phyloP scores from a whole-genome alignment of 1,140 invertebrate genomes.

The Leguminivora glycinivorella region DNA sequence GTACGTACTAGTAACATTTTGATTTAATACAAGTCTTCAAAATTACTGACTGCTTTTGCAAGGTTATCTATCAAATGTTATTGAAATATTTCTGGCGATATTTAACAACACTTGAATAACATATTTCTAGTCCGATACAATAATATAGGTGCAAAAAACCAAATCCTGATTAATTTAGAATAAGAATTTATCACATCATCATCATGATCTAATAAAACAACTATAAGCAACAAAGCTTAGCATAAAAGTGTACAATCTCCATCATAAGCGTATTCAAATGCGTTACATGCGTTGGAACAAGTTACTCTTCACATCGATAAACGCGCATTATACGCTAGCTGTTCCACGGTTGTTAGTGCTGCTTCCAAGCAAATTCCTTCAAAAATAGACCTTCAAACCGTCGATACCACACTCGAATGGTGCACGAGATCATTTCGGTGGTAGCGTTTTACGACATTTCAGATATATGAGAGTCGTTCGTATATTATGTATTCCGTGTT shows the following conservation, averaged over 20 bases:
- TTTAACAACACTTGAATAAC: too few relatives aligned
- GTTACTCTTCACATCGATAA: slow-evolving; percentile 26
- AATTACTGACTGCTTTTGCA: too few relatives aligned
- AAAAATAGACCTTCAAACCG: slow-evolving; percentile 15
- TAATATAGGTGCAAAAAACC: slow-evolving; percentile 9
- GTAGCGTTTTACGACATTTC: slow-evolving; percentile 27
- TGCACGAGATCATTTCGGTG: slow-evolving; percentile 3
- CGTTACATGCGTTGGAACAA: slow-evolving; percentile 28
- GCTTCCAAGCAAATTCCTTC: slow-evolving; percentile 16
- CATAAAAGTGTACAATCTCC: slow-evolving; percentile 22
- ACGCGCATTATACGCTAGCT: slow-evolving; percentile 18
- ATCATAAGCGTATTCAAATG: slow-evolving; percentile 24
- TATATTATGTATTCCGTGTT: slow-evolving; percentile 23
- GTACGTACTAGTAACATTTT: slow-evolving; percentile 5
- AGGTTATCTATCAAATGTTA: too few relatives aligned
- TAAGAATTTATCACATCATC: slow-evolving; percentile 1
- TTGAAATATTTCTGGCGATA: too few relatives aligned
- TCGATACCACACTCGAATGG: slow-evolving; percentile 12
- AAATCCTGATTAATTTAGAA: not conserved
- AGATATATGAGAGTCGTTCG: slow-evolving; percentile 15
- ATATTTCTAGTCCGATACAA: slow-evolving; percentile 6
- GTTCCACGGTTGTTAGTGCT: slow-evolving; percentile 46
- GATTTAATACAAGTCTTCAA: not conserved
- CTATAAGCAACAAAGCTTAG: not conserved
- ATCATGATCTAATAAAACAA: slow-evolving; percentile 13